These are phyloP conservation scores for Paratrypauchen microcephalus DNA, from an alignment of 2,797 vertebrate species.

Conservation along the genomic window DNA sequence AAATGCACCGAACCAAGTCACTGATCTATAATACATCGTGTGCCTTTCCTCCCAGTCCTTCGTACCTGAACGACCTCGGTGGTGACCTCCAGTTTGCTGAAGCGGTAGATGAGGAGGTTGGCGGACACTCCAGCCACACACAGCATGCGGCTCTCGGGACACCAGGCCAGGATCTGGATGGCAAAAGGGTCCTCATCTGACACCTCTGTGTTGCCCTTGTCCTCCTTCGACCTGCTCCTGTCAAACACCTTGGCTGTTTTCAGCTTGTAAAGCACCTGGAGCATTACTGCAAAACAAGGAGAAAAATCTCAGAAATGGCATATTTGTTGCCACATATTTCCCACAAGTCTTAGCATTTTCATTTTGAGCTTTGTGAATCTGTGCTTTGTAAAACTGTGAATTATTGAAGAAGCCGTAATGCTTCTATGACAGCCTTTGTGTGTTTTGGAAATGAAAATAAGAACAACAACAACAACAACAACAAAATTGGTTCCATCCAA, in stretches of 20 bases:
- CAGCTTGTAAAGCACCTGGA: constrained; percentile 98
- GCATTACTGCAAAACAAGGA: constrained; percentile 81
- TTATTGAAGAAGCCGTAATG: constrained; percentile 1
- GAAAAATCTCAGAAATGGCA: neutral
- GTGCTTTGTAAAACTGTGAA: constrained; percentile 1
- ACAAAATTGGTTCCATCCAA: neutral
- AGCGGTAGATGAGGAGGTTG: constrained; percentile 93
- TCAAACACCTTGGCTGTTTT: constrained; percentile 99
- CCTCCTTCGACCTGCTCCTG: constrained; percentile 91
- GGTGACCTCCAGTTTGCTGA: constrained; percentile 94
- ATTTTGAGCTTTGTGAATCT: neutral
- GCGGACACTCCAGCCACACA: constrained; percentile 97
- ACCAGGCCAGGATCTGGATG: constrained; percentile 96
- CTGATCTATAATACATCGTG: neutral
- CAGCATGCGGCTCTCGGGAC: constrained; percentile 93
- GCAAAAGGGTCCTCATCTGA: constrained; percentile 97
- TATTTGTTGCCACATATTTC: neutral
- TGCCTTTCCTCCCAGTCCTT: neutral
- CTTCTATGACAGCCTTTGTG: constrained; percentile 2
- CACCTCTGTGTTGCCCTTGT: constrained; percentile 88
- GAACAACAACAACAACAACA: neutral
- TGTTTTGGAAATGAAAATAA: neutral
- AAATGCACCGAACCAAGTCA: neutral
- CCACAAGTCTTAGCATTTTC: neutral
- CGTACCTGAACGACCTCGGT: constrained; percentile 92